A percentile compares a stretch with the other conserved stretches of the same genome.
Conservation (phyloP, 2,888 invertebrate species). For the Oxycera nigricornis region DNA sequence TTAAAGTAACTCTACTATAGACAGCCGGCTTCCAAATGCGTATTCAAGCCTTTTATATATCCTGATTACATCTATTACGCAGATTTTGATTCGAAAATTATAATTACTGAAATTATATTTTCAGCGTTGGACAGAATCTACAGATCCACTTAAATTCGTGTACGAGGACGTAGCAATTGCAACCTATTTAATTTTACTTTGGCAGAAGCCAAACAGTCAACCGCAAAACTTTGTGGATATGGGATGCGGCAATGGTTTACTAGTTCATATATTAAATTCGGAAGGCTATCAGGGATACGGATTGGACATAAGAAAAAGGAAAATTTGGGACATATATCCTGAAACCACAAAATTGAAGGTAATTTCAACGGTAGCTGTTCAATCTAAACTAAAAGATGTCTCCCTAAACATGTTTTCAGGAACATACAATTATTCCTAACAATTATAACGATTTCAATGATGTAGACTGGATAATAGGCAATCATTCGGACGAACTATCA, state of each 20-base stretch:
- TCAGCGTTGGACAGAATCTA: constrained; percentile 89
- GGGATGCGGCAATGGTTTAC: constrained; percentile 96
- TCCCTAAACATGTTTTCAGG: constrained; percentile 63
- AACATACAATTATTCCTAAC: constrained; percentile 73
- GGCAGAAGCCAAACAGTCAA: constrained; percentile 66
- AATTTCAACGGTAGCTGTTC: constrained; percentile 5
- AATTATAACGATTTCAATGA: constrained; percentile 70
- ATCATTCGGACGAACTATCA: constrained; percentile 98
- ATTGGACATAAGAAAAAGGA: constrained; percentile 82
- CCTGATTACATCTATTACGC: no score
- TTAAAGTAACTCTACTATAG: no score
- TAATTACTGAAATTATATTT: constrained; percentile 49
- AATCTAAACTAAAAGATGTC: not conserved
- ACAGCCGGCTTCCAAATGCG: no score
- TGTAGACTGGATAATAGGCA: constrained; percentile 95
- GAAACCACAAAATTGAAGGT: constrained; percentile 65
- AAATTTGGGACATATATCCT: constrained; percentile 87
- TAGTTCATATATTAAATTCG: constrained; percentile 82
- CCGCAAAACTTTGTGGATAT: constrained; percentile 84
- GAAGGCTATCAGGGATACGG: constrained; percentile 87
- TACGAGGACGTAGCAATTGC: constrained; percentile 97
- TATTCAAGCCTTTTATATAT: no score
- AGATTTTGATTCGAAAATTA: not conserved
- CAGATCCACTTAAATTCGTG: constrained; percentile 93
- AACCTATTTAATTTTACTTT: constrained; percentile 81